phyloP scores from a whole-genome alignment of 2,113 vertebrate species.

The Calyptomena viridis region DNA sequence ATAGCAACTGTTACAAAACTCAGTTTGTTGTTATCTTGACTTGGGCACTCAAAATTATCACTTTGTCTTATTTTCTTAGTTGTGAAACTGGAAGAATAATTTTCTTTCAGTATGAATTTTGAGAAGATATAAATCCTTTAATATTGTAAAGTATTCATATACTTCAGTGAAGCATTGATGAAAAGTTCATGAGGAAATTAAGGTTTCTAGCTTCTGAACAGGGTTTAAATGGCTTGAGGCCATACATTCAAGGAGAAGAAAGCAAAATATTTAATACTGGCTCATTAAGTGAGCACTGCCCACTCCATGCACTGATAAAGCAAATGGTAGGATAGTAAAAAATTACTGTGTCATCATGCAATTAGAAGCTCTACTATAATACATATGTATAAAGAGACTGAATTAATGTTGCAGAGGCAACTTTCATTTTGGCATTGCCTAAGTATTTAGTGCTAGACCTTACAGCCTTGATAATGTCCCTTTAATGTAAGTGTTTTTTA shows the following conservation, averaged over 20 bases:
- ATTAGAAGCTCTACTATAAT: not conserved
- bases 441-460: not conserved
- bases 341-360: not conserved
- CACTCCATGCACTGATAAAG: not conserved
- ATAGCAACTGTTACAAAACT: not conserved
- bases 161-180: not conserved
- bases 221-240: not conserved
- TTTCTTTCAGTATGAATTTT: not conserved
- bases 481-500: not conserved
- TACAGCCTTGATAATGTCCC: not conserved
- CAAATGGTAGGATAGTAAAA: conserved; percentile 8
- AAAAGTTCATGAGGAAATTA: not conserved
- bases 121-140: not conserved
- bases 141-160: not conserved
- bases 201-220: not conserved
- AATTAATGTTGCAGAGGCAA: not conserved
- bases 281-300: conserved; percentile 8
- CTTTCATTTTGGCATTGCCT: not conserved
- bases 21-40: not conserved
- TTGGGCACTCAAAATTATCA: not conserved
- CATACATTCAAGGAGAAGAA: conserved; percentile 8
- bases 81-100: not conserved
- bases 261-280: conserved; percentile 23
- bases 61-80: not conserved
- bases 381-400: not conserved